A percentile compares a stretch with the other conserved stretches of the same genome.
Conservation (phyloP, 1,140 invertebrate species). For the Drosophila mauritiana region DNA sequence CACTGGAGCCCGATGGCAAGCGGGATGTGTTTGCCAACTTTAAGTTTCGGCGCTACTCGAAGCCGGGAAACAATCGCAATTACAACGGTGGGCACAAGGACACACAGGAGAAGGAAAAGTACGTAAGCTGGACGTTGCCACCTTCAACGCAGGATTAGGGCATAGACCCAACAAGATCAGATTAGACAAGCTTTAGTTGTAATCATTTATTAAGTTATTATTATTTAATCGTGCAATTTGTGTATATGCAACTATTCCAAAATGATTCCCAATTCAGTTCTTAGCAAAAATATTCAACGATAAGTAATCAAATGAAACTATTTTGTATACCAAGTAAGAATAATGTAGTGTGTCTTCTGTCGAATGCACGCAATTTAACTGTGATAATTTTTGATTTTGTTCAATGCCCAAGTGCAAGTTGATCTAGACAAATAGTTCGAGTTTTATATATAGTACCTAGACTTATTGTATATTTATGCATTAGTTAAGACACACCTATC, state of each 20-base stretch:
- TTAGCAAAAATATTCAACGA: constrained; percentile 48
- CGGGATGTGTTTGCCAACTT: constrained; percentile 80
- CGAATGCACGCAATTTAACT: constrained; percentile 82
- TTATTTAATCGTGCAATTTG: constrained; percentile 69
- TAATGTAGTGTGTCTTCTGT: constrained; percentile 66
- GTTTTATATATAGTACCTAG: constrained; percentile 59
- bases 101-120: constrained; percentile 69
- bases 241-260: constrained; percentile 74
- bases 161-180: not conserved
- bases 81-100: constrained; percentile 57
- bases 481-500: constrained; percentile 44
- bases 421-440: constrained; percentile 64
- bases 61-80: constrained; percentile 65
- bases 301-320: constrained; percentile 36
- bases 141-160: constrained; percentile 44
- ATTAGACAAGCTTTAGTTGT: constrained; percentile 19
- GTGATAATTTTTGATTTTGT: constrained; percentile 75
- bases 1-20: constrained; percentile 43
- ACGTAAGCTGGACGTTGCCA: constrained; percentile 76
- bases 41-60: constrained; percentile 71
- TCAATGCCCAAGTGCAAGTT: constrained; percentile 66
- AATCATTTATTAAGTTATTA: constrained; percentile 52
- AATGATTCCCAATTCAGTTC: constrained; percentile 65
- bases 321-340: constrained; percentile 50
- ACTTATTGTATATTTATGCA: constrained; percentile 60